Percentiles rank a stretch among this genome's conserved stretches.
Conservation (phyloP, 2,888 invertebrate genomes). For the Xestoiulus laeticollis region DNA sequence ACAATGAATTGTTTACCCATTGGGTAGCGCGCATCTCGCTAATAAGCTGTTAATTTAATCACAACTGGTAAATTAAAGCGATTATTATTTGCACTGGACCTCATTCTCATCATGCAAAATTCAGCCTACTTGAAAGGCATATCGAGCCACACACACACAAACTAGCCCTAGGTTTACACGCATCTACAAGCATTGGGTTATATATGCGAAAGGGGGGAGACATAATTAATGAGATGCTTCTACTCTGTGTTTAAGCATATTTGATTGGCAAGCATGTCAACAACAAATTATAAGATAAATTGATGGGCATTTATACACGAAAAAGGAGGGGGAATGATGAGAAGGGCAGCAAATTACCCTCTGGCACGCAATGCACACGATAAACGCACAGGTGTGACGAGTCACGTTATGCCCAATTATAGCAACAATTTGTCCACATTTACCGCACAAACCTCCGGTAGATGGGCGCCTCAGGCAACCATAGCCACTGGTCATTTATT, state of each 20-base stretch:
- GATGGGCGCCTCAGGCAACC: background rate
- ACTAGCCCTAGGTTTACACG: too few relatives aligned
- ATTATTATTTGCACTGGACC: conserved; percentile 44
- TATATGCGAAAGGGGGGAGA: background rate
- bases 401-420: conserved; percentile 41
- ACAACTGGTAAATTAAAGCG: conserved; percentile 32
- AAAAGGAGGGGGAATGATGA: background rate
- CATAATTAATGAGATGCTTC: conserved; percentile 30
- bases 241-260: conserved; percentile 41
- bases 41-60: conserved; percentile 47
- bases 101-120: conserved; percentile 38
- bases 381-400: conserved; percentile 38
- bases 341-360: background rate
- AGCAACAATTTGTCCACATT: background rate
- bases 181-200: background rate
- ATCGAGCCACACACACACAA: background rate
- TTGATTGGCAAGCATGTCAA: conserved; percentile 41
- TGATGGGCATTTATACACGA: conserved; percentile 38
- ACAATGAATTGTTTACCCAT: conserved; percentile 19
- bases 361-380: background rate
- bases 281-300: conserved; percentile 41
- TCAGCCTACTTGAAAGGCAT: background rate
- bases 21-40: conserved; percentile 19
- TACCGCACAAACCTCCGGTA: background rate
- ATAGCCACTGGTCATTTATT: background rate